Evolutionary conservation across 2,113 vertebrate genomes (phyloP).

Genomic region (Brevimyrus niger): DNA sequence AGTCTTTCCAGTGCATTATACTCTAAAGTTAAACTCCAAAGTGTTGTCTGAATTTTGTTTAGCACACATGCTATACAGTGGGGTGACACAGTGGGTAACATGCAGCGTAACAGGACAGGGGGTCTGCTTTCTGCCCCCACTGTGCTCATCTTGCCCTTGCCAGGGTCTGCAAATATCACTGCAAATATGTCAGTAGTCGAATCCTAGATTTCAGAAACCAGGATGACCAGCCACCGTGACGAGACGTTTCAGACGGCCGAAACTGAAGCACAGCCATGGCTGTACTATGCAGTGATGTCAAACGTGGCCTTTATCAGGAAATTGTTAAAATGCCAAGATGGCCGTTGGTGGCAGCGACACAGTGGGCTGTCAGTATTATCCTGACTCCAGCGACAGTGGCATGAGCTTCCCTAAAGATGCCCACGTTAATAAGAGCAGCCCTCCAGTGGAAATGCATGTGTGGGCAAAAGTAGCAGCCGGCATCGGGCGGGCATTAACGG

Average conservation of each 20-base stretch:
- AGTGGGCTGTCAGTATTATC: neutral
- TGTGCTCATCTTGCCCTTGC: slow-evolving; percentile 20
- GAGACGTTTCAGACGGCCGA: slow-evolving; percentile 23
- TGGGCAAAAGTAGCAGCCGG: neutral
- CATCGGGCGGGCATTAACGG: neutral
- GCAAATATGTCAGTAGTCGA: slow-evolving; percentile 39
- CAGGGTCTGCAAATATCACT: slow-evolving; percentile 29
- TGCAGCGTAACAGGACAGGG: no score
- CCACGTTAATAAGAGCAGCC: neutral
- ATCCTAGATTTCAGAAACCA: slow-evolving; percentile 42
- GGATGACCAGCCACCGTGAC: slow-evolving; percentile 13
- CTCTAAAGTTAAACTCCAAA: neutral
- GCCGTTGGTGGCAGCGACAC: neutral
- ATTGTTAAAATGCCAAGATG: neutral
- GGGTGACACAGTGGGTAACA: no score
- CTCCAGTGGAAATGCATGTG: neutral
- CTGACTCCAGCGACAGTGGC: neutral
- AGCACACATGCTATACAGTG: neutral
- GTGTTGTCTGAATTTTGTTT: no score
- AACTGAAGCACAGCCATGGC: neutral
- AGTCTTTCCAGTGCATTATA: neutral
- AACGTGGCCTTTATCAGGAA: neutral
- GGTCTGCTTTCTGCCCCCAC: no score
- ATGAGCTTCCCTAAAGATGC: neutral
- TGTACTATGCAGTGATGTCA: neutral